Base-by-base conservation (phyloP, 2,888 invertebrate species). In the Rhagophthalmus giganteus region DNA sequence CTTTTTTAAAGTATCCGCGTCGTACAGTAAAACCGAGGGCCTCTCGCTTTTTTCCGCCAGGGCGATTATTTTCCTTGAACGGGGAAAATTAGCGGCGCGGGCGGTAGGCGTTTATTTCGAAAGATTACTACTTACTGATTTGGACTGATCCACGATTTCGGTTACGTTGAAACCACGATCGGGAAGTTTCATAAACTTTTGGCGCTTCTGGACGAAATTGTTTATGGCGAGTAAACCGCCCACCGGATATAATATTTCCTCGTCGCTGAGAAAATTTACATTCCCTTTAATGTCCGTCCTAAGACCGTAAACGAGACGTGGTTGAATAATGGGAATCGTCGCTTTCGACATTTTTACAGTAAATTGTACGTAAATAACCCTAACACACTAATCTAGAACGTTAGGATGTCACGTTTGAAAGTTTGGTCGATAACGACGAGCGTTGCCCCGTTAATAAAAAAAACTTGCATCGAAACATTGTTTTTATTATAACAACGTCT, bases 241-340 rank as follows among this genome's bases (percentile, higher is more conserved):
- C 16, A 87, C 87, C 0, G 90, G 88, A 72, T 91, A 91, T 35
- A 90, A 77, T 26, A 91, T 80, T 67, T 90, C 90, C 14, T 86
- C 82, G 66, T 87, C 88, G 11, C 81, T 78, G 44, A 87, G 74
- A 64, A 84, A 90, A 67, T 87, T 84, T 3, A 84, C 84, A 71
- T 90, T 90, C 46, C 85, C 85, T 60, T 79, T 77, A 51, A 83
- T 79, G 55, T 82, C 79, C 9, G 85, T 85, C 42, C 81, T 78
- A 12, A 88, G 72, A 2, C 87, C 87, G 59, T 83, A 82, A 63
- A 85, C 79, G 59, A 82, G 74, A 42, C 80, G 76, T 1, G 85
- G 82, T 54, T 82, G 78, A 52, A 86, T 72, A 61, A 77, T 73
- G 11, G 82, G 80, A n/a, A 76, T 74, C 25, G 45, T 11, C 45